Evolutionary conservation across 1,140 invertebrate species (phyloP), one percentile per base, ranked within the genome.

Genomic region (Penaeus chinensis): DNA sequence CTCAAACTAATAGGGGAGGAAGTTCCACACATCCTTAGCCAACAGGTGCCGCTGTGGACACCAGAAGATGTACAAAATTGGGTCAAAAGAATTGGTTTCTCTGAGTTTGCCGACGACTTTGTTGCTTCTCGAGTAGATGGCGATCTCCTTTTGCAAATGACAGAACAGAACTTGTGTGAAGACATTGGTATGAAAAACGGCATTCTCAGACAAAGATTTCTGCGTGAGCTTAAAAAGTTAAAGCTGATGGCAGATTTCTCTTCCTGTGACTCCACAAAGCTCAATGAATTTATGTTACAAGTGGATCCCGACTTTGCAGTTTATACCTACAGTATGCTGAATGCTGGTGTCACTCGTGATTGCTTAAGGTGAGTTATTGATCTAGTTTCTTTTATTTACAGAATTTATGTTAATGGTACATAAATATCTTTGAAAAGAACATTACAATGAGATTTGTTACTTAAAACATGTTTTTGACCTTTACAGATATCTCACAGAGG

Each of bases 241-340:
- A 99, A 99, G 92, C 96, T 97, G 92, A 97, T 99, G 94, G 97
- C 99, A 11, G 98, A 99, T 92, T 99, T 99, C 92, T 97, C 97
- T 54, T 98, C 97, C 65, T 95, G 96, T 91, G 99, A 99, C 91
- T 95, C 96, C 3, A 96, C 96, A 0, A 97, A 96, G 91, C 93
- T 99, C 77, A 98, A 99, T 91, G 95, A 95, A 78, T 99, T 99
- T 92, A 93, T 99, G 4, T 96, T 96, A 91, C 94, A 93, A 22
- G 95, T 99, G 66, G 97, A 96, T 16, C 94, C 95, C 13, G 98
- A 99, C 91, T 98, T 98, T 92, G 96, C 96, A 22, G 98, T 98
- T 85, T 99, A 99, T 92, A 99, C 98, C 0, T 99, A 99, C 92
- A 95, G 96, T 81, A 98, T 99, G 96, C 92, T 99, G 16, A 97